A percentile compares a stretch with the other conserved stretches of the same genome.
Evolutionary conservation across 2,888 invertebrate genomes (phyloP).

Genomic region (Hydroisotoma schaefferi): DNA sequence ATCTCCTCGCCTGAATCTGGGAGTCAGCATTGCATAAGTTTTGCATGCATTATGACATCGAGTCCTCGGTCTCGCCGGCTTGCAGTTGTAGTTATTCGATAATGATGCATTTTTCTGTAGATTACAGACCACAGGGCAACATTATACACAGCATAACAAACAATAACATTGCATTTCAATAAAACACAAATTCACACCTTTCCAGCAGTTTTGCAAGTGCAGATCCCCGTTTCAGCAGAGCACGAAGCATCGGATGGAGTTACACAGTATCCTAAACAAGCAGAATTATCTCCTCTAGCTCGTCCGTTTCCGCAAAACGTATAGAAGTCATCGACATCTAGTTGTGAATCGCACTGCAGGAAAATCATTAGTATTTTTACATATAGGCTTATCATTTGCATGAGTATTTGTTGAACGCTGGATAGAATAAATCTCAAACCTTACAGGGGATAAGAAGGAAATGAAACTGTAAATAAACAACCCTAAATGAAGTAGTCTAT

Average conservation of each 20-base stretch:
- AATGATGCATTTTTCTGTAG: not conserved
- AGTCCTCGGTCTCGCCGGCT: conserved; percentile 25
- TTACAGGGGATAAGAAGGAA: no score
- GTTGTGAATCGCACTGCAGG: conserved; percentile 1
- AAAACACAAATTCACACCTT: conserved; percentile 25
- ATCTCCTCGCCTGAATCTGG: conserved; percentile 29
- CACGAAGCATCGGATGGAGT: conserved; percentile 28
- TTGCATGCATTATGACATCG: conserved; percentile 40
- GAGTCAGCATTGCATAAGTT: conserved; percentile 31
- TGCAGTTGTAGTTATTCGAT: conserved; percentile 25
- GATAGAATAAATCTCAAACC: no score
- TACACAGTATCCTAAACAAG: conserved; percentile 35
- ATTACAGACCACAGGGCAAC: not conserved
- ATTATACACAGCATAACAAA: not conserved
- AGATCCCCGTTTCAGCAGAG: conserved; percentile 31
- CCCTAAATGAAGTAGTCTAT: no score
- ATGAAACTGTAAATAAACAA: no score
- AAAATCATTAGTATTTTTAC: no score
- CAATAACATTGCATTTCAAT: not conserved
- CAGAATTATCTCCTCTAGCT: conserved; percentile 21
- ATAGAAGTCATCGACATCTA: conserved; percentile 32
- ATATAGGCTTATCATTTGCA: no score
- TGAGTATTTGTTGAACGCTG: no score
- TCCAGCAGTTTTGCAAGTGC: conserved; percentile 25
- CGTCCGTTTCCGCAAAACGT: conserved; percentile 35